Base-by-base conservation (phyloP, 2,888 invertebrate genomes). In the Drosophila conformis region DNA sequence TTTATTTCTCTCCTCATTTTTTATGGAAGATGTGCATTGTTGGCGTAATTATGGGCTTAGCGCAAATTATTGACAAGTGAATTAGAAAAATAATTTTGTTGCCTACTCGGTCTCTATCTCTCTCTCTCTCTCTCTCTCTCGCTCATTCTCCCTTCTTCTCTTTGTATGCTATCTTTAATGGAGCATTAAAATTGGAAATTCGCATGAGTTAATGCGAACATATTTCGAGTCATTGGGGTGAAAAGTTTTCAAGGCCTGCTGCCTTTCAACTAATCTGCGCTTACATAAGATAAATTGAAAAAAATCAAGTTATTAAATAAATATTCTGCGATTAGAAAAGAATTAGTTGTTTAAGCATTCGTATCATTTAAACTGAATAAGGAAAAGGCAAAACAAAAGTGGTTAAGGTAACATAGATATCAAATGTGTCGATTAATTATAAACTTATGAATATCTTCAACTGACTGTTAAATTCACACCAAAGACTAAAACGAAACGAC, bases 11-110 rank as follows among this genome's bases (percentile, higher is more conserved):
- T 63, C 15, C 35, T 38, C 54, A 2, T 38, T 42, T 56, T 59
- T 42, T 40, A 36, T 66, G 76, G 80, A 65, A 64, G 71, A 70
- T 76, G 72, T 69, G 76, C 82, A 84, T 87, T 89, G 82, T 84
- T 81, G 87, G 82, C 76, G 84, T 85, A 85, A 85, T 85, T 85
- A 89, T 87, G 54, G 85, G 89, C 89, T 89, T 87, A 89, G 69
- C 77, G 46, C 76, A 76, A 78, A 79, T 89, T 88, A 87, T 89
- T 87, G 88, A 65, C 87, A 87, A 87, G 87, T 87, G 87, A 87
- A 81, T 87, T 87, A 89, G 87, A 89, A 89, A 82, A 83, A 85
- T 75, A 75, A 85, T 74, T 70, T 64, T 69, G 53, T 65, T 69
- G 51, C 15, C 46, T 36, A 57, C 49, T 57, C 56, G 10, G 8